Evolutionary conservation across 2,797 vertebrate genomes (phyloP).

Genomic region (Buceros bicornis): DNA sequence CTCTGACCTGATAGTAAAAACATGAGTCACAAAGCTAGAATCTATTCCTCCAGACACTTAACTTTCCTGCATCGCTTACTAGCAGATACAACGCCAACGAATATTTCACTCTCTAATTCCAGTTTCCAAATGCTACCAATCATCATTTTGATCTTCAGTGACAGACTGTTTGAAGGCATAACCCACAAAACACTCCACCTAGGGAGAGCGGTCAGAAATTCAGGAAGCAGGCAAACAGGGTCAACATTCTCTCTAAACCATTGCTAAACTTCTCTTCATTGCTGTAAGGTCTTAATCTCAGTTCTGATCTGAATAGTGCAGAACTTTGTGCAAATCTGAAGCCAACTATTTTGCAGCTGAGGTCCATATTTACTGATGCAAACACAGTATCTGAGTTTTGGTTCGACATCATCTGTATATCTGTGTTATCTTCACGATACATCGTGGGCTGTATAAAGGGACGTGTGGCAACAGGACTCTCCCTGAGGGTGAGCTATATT

Average conservation of each 20-base stretch:
- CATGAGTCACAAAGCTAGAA: not conserved
- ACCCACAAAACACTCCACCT: not conserved
- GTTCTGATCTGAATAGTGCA: not conserved
- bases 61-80: not conserved
- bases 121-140: not conserved
- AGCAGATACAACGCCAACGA: not conserved
- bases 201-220: not conserved
- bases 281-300: not conserved
- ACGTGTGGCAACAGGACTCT: not conserved
- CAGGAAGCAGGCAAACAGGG: not conserved
- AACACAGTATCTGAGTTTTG: not conserved
- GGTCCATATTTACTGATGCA: not conserved
- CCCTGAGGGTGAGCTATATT: slow-evolving; percentile 48
- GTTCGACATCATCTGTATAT: not conserved
- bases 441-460: not conserved
- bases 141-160: not conserved
- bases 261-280: not conserved
- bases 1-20: not conserved
- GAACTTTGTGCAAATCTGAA: not conserved
- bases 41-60: not conserved
- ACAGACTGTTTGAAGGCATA: not conserved
- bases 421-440: not conserved
- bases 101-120: not conserved
- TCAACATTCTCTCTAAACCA: not conserved
- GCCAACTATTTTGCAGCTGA: not conserved